Evolutionary conservation across 1,140 invertebrate genomes (phyloP).

Genomic region (Pseudomyrmex cubaensis): DNA sequence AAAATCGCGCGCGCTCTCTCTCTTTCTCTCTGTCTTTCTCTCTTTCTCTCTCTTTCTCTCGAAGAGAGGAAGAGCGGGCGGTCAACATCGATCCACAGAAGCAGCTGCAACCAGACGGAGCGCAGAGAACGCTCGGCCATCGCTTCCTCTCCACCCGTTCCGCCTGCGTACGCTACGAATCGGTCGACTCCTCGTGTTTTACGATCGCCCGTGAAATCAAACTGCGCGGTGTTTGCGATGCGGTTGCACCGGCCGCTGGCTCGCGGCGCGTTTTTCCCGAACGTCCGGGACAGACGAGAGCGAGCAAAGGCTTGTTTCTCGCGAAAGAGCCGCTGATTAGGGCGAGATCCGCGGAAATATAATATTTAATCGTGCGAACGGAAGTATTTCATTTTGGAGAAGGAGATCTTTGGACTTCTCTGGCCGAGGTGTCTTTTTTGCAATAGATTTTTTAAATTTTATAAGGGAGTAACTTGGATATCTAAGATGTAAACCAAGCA

Average conservation of each 20-base stretch:
- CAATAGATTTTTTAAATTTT: no score
- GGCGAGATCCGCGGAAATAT: slow-evolving; percentile 21
- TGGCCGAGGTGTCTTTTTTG: no score
- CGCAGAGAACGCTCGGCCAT: slow-evolving; percentile 1
- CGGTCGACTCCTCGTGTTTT: slow-evolving; percentile 62
- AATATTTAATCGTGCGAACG: no score
- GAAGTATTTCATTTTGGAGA: no score
- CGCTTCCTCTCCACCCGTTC: slow-evolving; percentile 16
- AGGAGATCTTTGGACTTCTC: no score
- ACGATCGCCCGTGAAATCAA: slow-evolving; percentile 68
- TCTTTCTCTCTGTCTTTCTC: no score
- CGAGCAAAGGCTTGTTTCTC: slow-evolving; percentile 36
- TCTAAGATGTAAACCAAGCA: no score
- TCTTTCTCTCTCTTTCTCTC: neutral
- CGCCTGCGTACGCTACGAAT: slow-evolving; percentile 52
- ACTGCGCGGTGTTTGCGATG: slow-evolving; percentile 66
- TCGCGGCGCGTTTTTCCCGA: slow-evolving; percentile 57
- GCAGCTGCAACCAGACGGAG: slow-evolving; percentile 62
- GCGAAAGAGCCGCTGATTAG: slow-evolving; percentile 69
- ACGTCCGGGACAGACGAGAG: neutral
- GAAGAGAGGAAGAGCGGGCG: slow-evolving; percentile 32
- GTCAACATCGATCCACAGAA: slow-evolving; percentile 55
- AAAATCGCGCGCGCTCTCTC: slow-evolving; percentile 49
- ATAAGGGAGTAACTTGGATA: no score
- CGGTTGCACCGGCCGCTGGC: slow-evolving; percentile 28